phyloP scores from a whole-genome alignment of 2,113 vertebrate species.

The Emydura subglobosa region DNA sequence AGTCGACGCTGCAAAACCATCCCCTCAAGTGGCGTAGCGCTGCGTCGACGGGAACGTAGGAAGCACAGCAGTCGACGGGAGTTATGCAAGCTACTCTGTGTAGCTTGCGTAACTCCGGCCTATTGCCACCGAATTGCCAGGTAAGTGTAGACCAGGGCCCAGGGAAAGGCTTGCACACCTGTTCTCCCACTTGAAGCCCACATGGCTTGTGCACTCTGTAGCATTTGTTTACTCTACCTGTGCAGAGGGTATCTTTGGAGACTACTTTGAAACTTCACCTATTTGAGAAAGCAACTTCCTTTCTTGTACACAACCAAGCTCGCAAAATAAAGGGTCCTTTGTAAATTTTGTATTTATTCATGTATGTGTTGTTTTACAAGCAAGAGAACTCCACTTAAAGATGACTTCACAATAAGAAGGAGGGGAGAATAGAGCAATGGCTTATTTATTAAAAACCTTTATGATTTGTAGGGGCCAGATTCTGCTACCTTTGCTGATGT shows the following conservation, averaged over 20 bases:
- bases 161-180: background rate
- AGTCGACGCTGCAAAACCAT: too few species aligned
- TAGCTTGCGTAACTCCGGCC: too few species aligned
- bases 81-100: too few species aligned
- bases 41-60: too few species aligned
- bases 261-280: background rate
- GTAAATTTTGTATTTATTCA: background rate
- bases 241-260: background rate
- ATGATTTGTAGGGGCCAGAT: background rate
- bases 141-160: too few species aligned
- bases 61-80: too few species aligned
- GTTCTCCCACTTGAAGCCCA: background rate
- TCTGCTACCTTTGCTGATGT: background rate
- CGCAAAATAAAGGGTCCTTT: background rate
- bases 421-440: background rate
- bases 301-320: background rate
- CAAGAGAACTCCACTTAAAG: background rate
- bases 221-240: background rate
- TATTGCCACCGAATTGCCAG: too few species aligned
- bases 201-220: background rate
- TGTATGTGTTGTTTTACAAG: background rate
- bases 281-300: background rate
- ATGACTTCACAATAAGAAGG: background rate
- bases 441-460: background rate
- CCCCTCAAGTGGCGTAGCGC: too few species aligned